phyloP scores from a whole-genome alignment of 1,140 invertebrate genomes.

The Zophobas atratus region DNA sequence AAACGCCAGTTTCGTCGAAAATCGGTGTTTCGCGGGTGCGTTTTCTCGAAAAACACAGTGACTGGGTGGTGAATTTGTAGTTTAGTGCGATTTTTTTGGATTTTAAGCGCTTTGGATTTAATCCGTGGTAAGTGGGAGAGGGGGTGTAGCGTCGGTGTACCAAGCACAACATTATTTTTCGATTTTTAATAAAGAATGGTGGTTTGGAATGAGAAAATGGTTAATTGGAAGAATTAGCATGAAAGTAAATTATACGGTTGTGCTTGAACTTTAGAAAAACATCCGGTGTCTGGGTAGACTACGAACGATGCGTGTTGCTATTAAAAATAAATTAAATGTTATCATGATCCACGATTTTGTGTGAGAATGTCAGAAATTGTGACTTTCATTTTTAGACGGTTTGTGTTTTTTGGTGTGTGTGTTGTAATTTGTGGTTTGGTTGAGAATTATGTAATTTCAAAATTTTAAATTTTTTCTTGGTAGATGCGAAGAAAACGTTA shows the following conservation, averaged over 20 bases:
- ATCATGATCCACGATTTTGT: background rate
- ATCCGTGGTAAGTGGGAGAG: constrained; percentile 24
- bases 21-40: background rate
- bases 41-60: background rate
- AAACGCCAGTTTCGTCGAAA: constrained; percentile 13
- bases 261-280: constrained; percentile 8
- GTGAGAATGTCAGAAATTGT: background rate
- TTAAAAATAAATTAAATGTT: constrained; percentile 27
- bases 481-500: no score
- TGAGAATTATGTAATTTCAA: no score
- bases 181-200: background rate
- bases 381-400: background rate
- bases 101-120: background rate
- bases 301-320: background rate
- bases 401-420: background rate
- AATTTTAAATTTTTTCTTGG: no score
- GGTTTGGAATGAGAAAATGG: background rate
- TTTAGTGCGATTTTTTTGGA: constrained; percentile 1
- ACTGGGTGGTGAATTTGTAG: background rate
- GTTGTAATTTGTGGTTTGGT: no score
- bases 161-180: background rate
- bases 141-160: constrained; percentile 7
- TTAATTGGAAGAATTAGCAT: background rate
- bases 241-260: constrained; percentile 8
- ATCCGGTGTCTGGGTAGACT: background rate